Conservation (phyloP, 2,113 vertebrate species). For the Hucho hucho region DNA sequence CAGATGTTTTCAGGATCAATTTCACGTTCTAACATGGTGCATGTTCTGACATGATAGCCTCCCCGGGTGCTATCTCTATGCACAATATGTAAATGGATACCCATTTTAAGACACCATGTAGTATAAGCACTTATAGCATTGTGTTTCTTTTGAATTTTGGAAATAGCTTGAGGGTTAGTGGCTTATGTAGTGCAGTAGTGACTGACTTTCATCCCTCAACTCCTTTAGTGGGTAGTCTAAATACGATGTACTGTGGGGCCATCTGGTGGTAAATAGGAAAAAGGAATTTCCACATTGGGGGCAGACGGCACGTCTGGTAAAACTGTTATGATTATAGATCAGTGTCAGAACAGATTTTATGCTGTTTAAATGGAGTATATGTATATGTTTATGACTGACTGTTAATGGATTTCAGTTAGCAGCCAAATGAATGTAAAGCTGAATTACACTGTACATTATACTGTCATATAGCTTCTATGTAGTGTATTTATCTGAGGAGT, state of each 20-base stretch:
- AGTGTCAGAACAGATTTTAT: neutral
- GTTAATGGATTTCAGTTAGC: no score
- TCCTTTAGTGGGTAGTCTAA: neutral
- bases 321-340: neutral
- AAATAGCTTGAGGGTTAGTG: neutral
- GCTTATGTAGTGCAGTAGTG: neutral
- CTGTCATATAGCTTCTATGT: no score
- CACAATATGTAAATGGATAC: neutral
- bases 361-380: no score
- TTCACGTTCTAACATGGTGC: no score
- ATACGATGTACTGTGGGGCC: constrained; percentile 32
- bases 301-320: neutral
- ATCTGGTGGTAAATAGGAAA: constrained; percentile 39
- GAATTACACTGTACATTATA: no score
- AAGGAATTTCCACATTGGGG: neutral
- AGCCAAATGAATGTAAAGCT: no score
- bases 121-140: no score
- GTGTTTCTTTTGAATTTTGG: neutral
- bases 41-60: no score
- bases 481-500: no score
- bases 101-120: neutral
- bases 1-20: no score
- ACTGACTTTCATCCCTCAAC: neutral
- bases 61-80: neutral
- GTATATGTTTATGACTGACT: no score